Conservation (phyloP, 2,797 vertebrate species). For the Propithecus deckenii region DNA sequence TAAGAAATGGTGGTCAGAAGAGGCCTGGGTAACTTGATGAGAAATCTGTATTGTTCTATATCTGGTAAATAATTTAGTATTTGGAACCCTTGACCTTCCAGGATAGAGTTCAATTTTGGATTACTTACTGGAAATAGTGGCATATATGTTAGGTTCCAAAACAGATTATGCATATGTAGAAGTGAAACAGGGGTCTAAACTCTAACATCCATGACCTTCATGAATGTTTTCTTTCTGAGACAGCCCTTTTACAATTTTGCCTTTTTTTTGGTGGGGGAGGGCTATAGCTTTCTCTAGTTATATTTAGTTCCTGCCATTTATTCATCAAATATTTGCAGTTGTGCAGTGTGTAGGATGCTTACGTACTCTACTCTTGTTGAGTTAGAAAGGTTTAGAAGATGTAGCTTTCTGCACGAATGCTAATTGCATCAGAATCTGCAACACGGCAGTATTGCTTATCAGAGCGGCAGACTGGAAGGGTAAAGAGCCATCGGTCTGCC, state of each 20-base stretch:
- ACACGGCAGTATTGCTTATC: not conserved
- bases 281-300: not conserved
- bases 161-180: not conserved
- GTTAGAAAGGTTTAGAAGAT: not conserved
- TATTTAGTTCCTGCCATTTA: not conserved
- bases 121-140: constrained; percentile 35
- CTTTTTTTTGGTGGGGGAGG: not conserved
- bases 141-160: not conserved
- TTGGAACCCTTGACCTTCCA: constrained; percentile 48
- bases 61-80: constrained; percentile 37
- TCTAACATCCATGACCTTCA: not conserved
- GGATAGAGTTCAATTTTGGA: constrained; percentile 43
- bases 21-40: not conserved
- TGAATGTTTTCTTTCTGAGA: not conserved
- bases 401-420: not conserved
- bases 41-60: constrained; percentile 15
- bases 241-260: not conserved
- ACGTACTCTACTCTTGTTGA: not conserved
- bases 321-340: not conserved
- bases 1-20: not conserved
- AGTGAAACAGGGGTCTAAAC: not conserved
- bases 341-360: too few relatives aligned
- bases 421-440: not conserved
- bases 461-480: not conserved
- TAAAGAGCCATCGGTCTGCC: not conserved